These are phyloP conservation scores for Toxotes lorentzi DNA, from an alignment of 2,797 vertebrate species.

Conservation along the genomic window DNA sequence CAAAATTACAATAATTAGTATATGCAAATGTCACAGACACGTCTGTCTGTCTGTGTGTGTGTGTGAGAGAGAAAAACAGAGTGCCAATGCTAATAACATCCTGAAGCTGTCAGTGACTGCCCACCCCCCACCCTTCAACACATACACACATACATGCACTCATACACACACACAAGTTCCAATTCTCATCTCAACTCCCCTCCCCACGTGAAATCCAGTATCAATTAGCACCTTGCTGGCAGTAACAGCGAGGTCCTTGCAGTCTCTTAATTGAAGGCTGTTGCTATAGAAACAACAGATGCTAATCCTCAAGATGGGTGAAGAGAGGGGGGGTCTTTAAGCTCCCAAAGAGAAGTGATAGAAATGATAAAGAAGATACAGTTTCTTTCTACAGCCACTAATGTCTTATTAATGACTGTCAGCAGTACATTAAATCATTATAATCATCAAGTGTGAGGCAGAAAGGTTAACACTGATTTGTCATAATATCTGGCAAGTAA, in stretches of 20 bases:
- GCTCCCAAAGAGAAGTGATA: constrained; percentile 28
- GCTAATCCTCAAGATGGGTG: constrained; percentile 55
- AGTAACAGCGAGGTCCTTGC: constrained; percentile 50
- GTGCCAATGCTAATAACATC: constrained; percentile 51
- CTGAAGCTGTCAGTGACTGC: constrained; percentile 29
- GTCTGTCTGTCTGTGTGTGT: constrained; percentile 18
- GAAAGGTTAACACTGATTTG: constrained; percentile 18
- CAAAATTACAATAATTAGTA: constrained; percentile 43
- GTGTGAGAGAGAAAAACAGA: constrained; percentile 24
- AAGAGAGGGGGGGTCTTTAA: constrained; percentile 33
- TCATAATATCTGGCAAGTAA: constrained; percentile 11
- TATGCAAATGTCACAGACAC: constrained; percentile 10
- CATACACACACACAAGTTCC: constrained; percentile 2
- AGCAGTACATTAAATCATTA: constrained; percentile 46
- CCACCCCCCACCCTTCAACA: neutral
- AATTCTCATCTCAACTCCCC: constrained; percentile 50
- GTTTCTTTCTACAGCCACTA: constrained; percentile 11
- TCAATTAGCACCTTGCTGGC: constrained; percentile 82
- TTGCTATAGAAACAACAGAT: constrained; percentile 79
- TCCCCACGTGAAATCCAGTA: constrained; percentile 62
- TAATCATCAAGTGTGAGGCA: constrained; percentile 36
- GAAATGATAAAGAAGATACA: neutral
- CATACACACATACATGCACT: neutral
- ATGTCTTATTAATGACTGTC: constrained; percentile 37
- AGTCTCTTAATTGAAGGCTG: constrained; percentile 73